Percentiles rank a stretch among this genome's conserved stretches.
phyloP scores from a whole-genome alignment of 2,113 vertebrate genomes.

The Elanus axillaris region DNA sequence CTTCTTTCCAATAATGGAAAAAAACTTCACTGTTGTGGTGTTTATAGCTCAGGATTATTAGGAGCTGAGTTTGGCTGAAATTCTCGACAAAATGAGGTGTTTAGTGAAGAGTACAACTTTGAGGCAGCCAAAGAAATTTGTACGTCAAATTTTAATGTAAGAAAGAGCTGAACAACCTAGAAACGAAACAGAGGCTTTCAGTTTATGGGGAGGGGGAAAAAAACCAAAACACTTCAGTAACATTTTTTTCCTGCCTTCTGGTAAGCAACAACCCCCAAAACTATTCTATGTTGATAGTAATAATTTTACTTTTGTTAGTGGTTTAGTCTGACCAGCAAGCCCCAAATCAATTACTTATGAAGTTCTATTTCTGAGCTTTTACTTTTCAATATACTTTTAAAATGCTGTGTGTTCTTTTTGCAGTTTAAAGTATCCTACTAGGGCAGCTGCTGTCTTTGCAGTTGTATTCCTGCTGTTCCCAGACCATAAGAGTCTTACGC shows the following conservation, averaged over 20 bases:
- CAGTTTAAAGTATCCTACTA: neutral
- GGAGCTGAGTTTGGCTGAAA: constrained; percentile 20
- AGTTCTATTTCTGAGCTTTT: neutral
- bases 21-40: constrained; percentile 28
- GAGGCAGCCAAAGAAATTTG: constrained; percentile 30
- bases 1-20: neutral
- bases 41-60: constrained; percentile 30
- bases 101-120: neutral
- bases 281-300: neutral
- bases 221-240: neutral
- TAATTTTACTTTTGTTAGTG: neutral
- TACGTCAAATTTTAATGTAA: constrained; percentile 43
- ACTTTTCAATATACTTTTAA: neutral
- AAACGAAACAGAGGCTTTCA: constrained; percentile 1
- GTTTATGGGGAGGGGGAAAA: neutral
- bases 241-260: neutral
- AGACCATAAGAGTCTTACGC: accelerated
- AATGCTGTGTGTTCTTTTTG: neutral
- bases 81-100: constrained; percentile 17
- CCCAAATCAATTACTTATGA: neutral
- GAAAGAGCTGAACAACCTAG: neutral
- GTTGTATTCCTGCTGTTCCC: neutral
- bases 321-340: neutral
- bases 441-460: neutral
- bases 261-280: neutral